phyloP scores from a whole-genome alignment of 2,113 vertebrate genomes.

The human (Homo sapiens) region GRCh38 chr21:21019001-21019500 shows the following conservation, averaged over 20 bases:
- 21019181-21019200: not conserved
- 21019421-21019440: not conserved
- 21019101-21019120: constrained; percentile 18
- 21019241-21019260: not conserved
- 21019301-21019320: not conserved
- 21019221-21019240: not conserved
- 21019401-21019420: not conserved
- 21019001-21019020: constrained; percentile 67
- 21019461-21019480: not conserved
- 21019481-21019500: not conserved
- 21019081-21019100: constrained; percentile 38
- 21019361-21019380: not conserved
- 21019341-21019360: not conserved
- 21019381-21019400: not conserved
- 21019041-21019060: constrained; percentile 45
- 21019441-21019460: not conserved
- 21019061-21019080: constrained; percentile 59
- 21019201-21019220: not conserved
- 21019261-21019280: not conserved
- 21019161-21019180: not conserved
- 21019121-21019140: not conserved
- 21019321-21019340: not conserved
- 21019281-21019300: not conserved
- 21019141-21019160: not conserved
- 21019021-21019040: constrained; percentile 68